Evolutionary conservation across 2,797 vertebrate genomes (phyloP).

Genomic region (Eospalax fontanierii): DNA sequence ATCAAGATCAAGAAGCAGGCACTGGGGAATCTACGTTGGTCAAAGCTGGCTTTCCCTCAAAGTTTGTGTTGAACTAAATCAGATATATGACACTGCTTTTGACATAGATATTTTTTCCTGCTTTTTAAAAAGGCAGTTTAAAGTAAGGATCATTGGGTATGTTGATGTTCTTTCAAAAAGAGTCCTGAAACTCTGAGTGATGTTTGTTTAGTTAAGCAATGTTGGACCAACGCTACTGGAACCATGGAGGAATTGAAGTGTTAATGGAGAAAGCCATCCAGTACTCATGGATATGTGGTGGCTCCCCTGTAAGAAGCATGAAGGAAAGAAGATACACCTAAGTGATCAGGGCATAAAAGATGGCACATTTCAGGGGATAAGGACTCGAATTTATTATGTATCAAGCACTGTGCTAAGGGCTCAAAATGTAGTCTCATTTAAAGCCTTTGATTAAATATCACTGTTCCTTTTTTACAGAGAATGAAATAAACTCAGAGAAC

Average conservation of each 20-base stretch:
- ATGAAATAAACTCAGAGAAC: conserved; percentile 9
- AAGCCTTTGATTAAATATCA: conserved; percentile 36
- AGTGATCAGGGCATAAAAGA: neutral
- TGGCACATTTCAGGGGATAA: neutral
- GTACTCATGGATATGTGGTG: neutral
- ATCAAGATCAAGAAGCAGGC: conserved; percentile 63
- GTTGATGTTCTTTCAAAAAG: conserved; percentile 52
- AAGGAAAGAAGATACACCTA: neutral
- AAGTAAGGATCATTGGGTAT: conserved; percentile 46
- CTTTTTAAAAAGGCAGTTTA: conserved; percentile 64
- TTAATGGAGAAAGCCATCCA: conserved; percentile 1
- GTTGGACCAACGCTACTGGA: neutral
- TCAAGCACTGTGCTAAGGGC: neutral
- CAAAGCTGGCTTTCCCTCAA: conserved; percentile 41
- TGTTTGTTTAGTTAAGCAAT: conserved; percentile 54
- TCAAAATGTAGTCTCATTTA: conserved; percentile 21
- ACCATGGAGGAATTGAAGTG: neutral
- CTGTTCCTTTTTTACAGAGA: conserved; percentile 18
- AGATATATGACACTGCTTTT: conserved; percentile 56
- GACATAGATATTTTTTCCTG: neutral
- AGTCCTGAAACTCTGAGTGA: neutral
- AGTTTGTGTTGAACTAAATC: conserved; percentile 68
- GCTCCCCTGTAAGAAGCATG: conserved; percentile 13
- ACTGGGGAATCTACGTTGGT: conserved; percentile 22
- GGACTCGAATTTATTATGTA: neutral